These are phyloP conservation scores for Dasysyrphus albostriatus DNA, from an alignment of 2,888 invertebrate genomes.

Conservation along the genomic window DNA sequence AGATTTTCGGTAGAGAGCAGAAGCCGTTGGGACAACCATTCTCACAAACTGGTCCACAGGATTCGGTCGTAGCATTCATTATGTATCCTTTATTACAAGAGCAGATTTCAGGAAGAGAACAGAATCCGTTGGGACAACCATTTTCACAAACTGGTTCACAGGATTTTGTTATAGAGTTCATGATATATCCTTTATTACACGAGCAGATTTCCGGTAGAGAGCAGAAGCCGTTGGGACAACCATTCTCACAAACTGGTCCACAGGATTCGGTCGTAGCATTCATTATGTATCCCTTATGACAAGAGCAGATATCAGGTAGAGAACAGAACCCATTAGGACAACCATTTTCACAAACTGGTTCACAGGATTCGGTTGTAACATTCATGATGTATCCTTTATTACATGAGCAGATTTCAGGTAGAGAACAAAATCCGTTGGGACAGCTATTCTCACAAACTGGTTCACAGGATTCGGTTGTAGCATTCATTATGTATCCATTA, in stretches of 20 bases:
- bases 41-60: slow-evolving; percentile 36
- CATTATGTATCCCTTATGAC: slow-evolving; percentile 79
- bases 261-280: background rate
- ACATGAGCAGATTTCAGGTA: slow-evolving; percentile 88
- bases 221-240: slow-evolving; percentile 80
- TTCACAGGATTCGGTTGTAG: slow-evolving; percentile 56
- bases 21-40: slow-evolving; percentile 22
- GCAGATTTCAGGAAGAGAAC: slow-evolving; percentile 58
- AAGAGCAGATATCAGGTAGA: slow-evolving; percentile 85
- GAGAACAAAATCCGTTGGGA: slow-evolving; percentile 87
- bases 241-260: slow-evolving; percentile 60
- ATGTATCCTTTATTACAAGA: slow-evolving; percentile 69
- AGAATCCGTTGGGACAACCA: slow-evolving; percentile 76
- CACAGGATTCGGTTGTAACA: background rate
- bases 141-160: slow-evolving; percentile 74
- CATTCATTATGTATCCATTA: slow-evolving; percentile 60
- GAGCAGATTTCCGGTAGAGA: slow-evolving; percentile 81
- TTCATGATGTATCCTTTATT: slow-evolving; percentile 85
- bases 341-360: slow-evolving; percentile 22
- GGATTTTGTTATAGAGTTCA: background rate
- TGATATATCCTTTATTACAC: slow-evolving; percentile 80
- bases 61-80: background rate
- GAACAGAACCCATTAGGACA: slow-evolving; percentile 9
- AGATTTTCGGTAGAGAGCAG: slow-evolving; percentile 5
- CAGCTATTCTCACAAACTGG: slow-evolving; percentile 85